Evolutionary conservation across 2,888 invertebrate species (phyloP).

Genomic region (Drosophila prostipennis): DNA sequence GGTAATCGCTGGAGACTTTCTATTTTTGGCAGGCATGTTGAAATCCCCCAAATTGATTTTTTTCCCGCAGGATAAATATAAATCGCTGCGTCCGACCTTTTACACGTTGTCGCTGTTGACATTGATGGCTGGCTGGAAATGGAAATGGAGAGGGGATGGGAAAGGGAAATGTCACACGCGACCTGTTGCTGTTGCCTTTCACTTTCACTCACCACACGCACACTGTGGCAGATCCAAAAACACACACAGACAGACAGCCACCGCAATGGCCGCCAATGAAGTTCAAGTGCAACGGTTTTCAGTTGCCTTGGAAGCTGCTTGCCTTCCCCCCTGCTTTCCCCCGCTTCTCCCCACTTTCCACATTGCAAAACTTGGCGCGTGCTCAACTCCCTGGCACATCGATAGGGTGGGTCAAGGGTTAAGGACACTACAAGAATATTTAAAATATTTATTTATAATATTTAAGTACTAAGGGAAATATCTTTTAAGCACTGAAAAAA

Average conservation of each 20-base stretch:
- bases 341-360: slow-evolving; percentile 7
- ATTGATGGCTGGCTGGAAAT: slow-evolving; percentile 25
- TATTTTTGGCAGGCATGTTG: slow-evolving; percentile 45
- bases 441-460: too few species aligned
- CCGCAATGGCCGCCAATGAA: slow-evolving; percentile 64
- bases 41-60: slow-evolving; percentile 37
- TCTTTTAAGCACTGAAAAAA: too few species aligned
- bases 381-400: slow-evolving; percentile 52
- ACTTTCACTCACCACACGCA: slow-evolving; percentile 59
- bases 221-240: slow-evolving; percentile 8
- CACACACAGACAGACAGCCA: slow-evolving; percentile 16
- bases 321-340: slow-evolving; percentile 11
- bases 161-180: slow-evolving; percentile 19
- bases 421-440: too few species aligned
- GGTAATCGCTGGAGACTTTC: slow-evolving; percentile 49
- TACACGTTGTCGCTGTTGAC: slow-evolving; percentile 43
- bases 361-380: slow-evolving; percentile 48
- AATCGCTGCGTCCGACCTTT: slow-evolving; percentile 30
- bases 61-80: slow-evolving; percentile 33
- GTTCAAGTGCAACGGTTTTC: slow-evolving; percentile 79
- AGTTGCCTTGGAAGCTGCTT: slow-evolving; percentile 43
- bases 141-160: too few species aligned
- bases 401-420: slow-evolving; percentile 11
- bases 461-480: background rate
- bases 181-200: slow-evolving; percentile 75